Evolutionary conservation across 2,888 invertebrate species (phyloP), one percentile per base, ranked within the genome.

Genomic region (Pyrgus malvae): DNA sequence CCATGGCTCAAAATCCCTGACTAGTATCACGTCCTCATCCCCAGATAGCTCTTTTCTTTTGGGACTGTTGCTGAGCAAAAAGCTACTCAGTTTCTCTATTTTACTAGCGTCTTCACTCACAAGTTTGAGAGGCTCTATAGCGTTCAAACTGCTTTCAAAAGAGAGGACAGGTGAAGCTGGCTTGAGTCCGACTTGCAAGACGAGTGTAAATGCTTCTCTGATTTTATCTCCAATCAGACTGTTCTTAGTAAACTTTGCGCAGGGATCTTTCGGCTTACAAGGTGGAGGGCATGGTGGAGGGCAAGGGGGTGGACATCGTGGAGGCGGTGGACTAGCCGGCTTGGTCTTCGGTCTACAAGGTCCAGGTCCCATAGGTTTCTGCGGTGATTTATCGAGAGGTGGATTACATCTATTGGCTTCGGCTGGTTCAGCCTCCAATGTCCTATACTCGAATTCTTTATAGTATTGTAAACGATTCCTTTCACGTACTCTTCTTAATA

Each of bases 1-100:
- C 86, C 87, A 87, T 0, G 86, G 85, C 0, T 80, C 76, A 38
- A 70, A 83, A 16, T 77, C 70, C 42, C 67, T 76, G 0, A 74
- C 68, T 4, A 68, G 64, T 2, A 62, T 37, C 1, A 67, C 54
- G 29, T 55, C 58, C 16, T 41, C 31, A 3, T 44, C 14, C 4
- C 12, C 8, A 27, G 16, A 17, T 3, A n/a, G 9, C 5, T 29
- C 16, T 6, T 37, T 31, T 1, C 8, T 16, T 16, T 29, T 14
- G 7, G 17, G 19, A 11, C 19, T 14, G 6, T 23, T 37, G 9
- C 45, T 53, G 0, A 53, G 23, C 5, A 14, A 50, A 6, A 44
- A 41, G 44, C 2, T 51, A 33, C 11, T 58, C 29, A 17, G 37
- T 27, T 37, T 55, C 7, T 51, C 37, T 19, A 29, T 6, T 27